Base-by-base conservation (phyloP, 2,797 vertebrate species). In the Mionectes olivaceus region DNA sequence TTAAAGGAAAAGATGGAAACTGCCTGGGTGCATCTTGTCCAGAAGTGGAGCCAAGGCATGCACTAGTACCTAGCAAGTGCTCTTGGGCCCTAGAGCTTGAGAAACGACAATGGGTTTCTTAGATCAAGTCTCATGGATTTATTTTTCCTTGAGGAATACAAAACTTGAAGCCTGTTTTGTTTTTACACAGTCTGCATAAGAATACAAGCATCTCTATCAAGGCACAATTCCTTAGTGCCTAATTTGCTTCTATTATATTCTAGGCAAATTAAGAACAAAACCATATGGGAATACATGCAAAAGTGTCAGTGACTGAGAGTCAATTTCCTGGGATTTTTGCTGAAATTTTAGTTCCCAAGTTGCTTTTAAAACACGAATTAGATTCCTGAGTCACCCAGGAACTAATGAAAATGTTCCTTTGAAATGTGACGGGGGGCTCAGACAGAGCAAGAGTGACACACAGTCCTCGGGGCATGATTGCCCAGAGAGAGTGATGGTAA, bases 211-310 rank as follows among this genome's bases (percentile, higher is more conserved):
- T 82, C 79, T 93, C 80, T 88, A 46, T 81, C 50, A 93, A 93
- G 63, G 61, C 93, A 44, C 25, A 83, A 94, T 94, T 94, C 95
- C 96, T 96, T 44, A 47, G 93, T 89, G 93, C 39, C 89, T 92
- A 68, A 94, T 95, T 95, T 95, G 21, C 89, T 94, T 91, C 93
- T 92, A 83, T 96, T 95, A 75, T 94, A 93, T 94, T 96, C 91
- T 41, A 88, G 80, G 73, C 87, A 93, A 95, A 96, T 96, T 95
- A 96, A 86, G 94, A 95, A 94, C 71, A 78, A 95, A 96, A 65
- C 39, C 93, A 23, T 79, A 16, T 43, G 85, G 87, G 83, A 90
- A 81, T 30, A 65, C 61, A 81, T 0, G 17, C 65, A 81, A 50
- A 94, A 93, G 83, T 95, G 89, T 94, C 93, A 94, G 82, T 91